Conservation (phyloP, 1,140 invertebrate species). For the Oreohelix idahoensis region DNA sequence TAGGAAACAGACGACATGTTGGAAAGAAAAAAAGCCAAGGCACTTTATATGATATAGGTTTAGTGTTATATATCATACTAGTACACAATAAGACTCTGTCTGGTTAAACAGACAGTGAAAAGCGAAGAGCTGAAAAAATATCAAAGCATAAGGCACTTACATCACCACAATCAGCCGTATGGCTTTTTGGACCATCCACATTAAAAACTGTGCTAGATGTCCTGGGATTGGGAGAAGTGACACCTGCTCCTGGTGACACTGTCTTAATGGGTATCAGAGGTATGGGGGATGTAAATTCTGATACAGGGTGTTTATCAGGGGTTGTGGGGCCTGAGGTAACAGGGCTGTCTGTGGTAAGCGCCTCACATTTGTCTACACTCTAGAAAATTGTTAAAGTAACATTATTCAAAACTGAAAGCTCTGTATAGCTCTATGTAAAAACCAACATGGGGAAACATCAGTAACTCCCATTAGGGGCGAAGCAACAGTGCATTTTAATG, state of each 20-base stretch:
- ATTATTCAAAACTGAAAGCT: neutral
- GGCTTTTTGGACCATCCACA: neutral
- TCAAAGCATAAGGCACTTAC: conserved; percentile 8
- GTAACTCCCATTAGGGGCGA: no score
- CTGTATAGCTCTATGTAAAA: no score
- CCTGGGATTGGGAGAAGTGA: neutral
- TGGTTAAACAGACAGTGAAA: no score
- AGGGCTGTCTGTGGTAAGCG: neutral
- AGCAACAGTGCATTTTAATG: no score
- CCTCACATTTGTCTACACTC: neutral
- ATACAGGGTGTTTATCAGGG: neutral
- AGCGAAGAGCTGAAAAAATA: no score
- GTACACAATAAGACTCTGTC: no score
- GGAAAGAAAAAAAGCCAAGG: no score
- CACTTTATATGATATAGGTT: no score
- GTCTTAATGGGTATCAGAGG: neutral
- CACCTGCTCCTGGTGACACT: neutral
- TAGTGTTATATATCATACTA: no score
- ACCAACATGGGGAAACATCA: no score
- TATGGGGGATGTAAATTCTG: neutral
- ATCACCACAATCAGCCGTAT: neutral
- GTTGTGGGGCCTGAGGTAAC: neutral
- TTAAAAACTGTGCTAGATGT: neutral
- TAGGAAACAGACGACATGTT: no score
- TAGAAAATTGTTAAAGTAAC: neutral